phyloP scores from a whole-genome alignment of 2,113 vertebrate species.

The Dromaius novaehollandiae region DNA sequence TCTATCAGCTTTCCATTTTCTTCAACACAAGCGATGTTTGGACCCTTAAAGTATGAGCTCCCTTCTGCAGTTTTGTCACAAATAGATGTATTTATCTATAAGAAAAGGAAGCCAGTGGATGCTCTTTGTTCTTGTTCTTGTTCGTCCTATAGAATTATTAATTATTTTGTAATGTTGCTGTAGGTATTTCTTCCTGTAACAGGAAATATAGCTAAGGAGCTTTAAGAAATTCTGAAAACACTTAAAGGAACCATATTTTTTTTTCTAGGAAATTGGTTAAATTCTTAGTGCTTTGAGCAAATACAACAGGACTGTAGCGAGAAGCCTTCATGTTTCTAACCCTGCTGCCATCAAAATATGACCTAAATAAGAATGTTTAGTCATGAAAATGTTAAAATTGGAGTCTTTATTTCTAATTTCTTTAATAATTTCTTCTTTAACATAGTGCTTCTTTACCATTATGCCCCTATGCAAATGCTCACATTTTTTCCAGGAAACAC shows the following conservation, averaged over 20 bases:
- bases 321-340: not conserved
- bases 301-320: not conserved
- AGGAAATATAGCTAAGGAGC: not conserved
- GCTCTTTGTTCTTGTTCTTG: not conserved
- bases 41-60: constrained; percentile 23
- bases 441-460: not conserved
- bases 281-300: not conserved
- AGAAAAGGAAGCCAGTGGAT: not conserved
- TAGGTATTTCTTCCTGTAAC: not conserved
- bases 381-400: not conserved
- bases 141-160: not conserved
- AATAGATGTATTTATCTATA: no score
- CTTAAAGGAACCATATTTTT: not conserved
- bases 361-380: not conserved
- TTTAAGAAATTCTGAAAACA: not conserved
- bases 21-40: constrained; percentile 41
- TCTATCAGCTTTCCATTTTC: constrained; percentile 68
- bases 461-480: not conserved
- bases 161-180: not conserved
- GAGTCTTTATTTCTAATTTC: not conserved
- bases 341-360: not conserved
- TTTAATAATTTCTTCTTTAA: not conserved
- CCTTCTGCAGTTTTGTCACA: constrained; percentile 52
- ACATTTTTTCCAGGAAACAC: not conserved
- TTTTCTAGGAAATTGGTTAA: no score